Evolutionary conservation across 2,113 vertebrate genomes (phyloP).

Genomic region (Apodemus speciosus): DNA sequence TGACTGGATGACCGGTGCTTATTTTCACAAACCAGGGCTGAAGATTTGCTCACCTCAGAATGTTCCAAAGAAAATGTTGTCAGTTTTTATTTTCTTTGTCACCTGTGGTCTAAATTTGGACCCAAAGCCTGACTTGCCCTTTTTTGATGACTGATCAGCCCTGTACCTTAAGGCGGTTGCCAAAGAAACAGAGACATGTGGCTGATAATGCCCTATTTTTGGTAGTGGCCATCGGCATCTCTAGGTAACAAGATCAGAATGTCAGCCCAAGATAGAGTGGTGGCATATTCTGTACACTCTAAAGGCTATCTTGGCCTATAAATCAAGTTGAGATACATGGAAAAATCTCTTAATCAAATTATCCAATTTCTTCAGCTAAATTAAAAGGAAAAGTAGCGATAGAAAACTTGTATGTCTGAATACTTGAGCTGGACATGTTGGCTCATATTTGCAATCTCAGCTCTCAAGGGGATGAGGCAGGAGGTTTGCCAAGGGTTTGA

Average conservation of each 20-base stretch:
- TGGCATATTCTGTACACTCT: neutral
- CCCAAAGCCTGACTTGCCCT: neutral
- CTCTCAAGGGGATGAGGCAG: neutral
- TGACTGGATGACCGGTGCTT: neutral
- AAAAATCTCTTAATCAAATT: neutral
- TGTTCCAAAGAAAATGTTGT: conserved; percentile 3
- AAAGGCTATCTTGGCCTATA: neutral
- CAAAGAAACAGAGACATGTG: neutral
- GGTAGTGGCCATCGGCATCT: neutral
- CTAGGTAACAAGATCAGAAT: conserved; percentile 44
- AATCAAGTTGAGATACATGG: neutral
- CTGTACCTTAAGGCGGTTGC: conserved; percentile 6
- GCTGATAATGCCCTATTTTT: neutral
- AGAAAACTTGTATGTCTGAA: neutral
- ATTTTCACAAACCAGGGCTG: conserved; percentile 23
- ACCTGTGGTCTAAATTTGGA: neutral
- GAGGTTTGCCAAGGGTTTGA: neutral
- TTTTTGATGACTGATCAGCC: neutral
- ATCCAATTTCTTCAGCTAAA: neutral
- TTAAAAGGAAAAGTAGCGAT: neutral
- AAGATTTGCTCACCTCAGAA: conserved; percentile 44
- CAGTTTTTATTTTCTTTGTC: neutral
- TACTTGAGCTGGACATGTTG: neutral
- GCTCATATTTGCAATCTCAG: neutral
- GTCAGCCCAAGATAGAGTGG: neutral